Conservation (phyloP, 2,888 invertebrate genomes). For the Noctua janthina region DNA sequence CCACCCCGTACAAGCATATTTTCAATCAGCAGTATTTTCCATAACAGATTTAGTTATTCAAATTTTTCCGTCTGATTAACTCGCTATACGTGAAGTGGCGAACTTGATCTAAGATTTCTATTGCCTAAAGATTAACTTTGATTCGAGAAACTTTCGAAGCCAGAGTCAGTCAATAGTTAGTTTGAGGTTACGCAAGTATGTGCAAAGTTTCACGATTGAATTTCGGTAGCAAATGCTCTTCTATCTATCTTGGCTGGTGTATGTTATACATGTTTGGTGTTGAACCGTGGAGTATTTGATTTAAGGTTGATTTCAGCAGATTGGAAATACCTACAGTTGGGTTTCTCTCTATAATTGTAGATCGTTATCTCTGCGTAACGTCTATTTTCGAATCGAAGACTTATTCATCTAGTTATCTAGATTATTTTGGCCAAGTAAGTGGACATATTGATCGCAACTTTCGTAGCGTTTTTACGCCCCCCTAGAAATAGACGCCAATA, state of each 20-base stretch:
- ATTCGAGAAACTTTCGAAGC: conserved; percentile 48
- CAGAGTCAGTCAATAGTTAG: conserved; percentile 65
- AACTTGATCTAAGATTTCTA: conserved; percentile 59
- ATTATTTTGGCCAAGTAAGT: neutral
- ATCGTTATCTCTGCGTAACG: neutral
- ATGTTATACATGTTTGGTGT: conserved; percentile 11
- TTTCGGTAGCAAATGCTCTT: conserved; percentile 55
- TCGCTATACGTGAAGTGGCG: conserved; percentile 41
- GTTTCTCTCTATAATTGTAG: neutral
- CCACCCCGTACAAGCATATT: neutral
- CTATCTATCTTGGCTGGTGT: conserved; percentile 33
- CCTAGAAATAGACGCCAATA: neutral
- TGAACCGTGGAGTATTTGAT: conserved; percentile 6
- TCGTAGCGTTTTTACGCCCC: neutral
- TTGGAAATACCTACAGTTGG: neutral
- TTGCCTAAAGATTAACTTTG: conserved; percentile 65
- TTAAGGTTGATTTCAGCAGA: neutral
- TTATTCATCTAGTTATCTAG: neutral
- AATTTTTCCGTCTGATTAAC: conserved; percentile 49
- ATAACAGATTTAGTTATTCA: conserved; percentile 17
- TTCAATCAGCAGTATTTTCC: neutral
- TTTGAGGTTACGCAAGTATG: conserved; percentile 64
- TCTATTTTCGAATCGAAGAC: neutral
- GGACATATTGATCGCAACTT: neutral
- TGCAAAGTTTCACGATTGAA: conserved; percentile 63